Evolutionary conservation across 2,797 vertebrate genomes (phyloP), one percentile per base, ranked within the genome.

Genomic region (Acomys russatus): DNA sequence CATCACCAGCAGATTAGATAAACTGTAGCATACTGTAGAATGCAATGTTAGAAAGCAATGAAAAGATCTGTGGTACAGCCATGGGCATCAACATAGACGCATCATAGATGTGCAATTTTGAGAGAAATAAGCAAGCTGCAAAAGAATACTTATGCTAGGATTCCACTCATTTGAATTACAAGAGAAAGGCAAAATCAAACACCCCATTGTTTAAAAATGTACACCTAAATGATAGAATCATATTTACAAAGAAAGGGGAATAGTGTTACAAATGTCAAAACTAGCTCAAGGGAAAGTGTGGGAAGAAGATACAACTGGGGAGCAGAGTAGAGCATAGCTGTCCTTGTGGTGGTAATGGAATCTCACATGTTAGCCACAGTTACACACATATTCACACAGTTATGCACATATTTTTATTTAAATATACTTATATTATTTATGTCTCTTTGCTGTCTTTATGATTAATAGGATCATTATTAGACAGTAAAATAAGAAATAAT

Each of bases 191-290:
- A 93, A 89, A 74, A 59, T 91, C 68, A 91, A 95, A 91, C 63
- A 71, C 66, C 6, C 33, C 11, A 64, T 89, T 90, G n/a, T 91
- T 97, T 66, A 91, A 79, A 94, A 87, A 89, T 80, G 70, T 44
- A 77, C 82, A 54, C 54, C 63, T 59, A 82, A 28, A 5, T 71
- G 74, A 92, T 86, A 95, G 71, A 86, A 86, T 71, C 77, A 33
- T 85, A 74, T 88, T 74, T 91, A 89, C 25, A 82, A 35, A 93
- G 54, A 22, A 35, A 51, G 80, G 9, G 20, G 56, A 73, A n/a
- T 38, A 56, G n/a, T 89, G 59, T 88, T 93, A 76, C 77, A 96
- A 95, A 93, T 92, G 44, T 77, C 38, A 95, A 91, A 91, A 70
- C 14, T 76, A 63, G 78, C 71, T 87, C 88, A 54, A 63, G 0